Evolutionary conservation across 2,888 invertebrate genomes (phyloP).

Genomic region (Hermaeophaga mercurialis): DNA sequence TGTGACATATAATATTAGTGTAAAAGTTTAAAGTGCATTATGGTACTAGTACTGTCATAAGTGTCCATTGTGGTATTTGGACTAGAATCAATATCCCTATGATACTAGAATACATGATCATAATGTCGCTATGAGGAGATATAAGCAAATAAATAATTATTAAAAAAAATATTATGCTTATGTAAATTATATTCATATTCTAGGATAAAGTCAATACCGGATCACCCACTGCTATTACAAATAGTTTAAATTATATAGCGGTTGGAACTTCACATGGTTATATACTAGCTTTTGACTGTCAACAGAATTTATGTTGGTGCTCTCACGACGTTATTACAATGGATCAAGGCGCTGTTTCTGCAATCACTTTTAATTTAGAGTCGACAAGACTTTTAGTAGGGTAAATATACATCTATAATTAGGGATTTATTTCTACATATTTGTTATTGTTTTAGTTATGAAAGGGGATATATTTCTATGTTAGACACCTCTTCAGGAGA

Average conservation of each 20-base stretch:
- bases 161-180: too few species aligned
- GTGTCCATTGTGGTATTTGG: too few species aligned
- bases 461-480: constrained; percentile 88
- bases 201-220: constrained; percentile 91
- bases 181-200: constrained; percentile 41
- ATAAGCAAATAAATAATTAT: too few species aligned
- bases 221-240: constrained; percentile 82
- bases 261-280: constrained; percentile 95
- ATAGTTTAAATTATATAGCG: constrained; percentile 77
- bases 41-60: too few species aligned
- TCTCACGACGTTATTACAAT: constrained; percentile 70
- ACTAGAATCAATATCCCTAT: too few species aligned
- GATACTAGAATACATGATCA: too few species aligned
- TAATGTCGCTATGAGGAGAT: too few species aligned
- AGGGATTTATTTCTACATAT: not conserved
- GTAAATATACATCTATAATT: constrained; percentile 39
- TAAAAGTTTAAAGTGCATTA: too few species aligned
- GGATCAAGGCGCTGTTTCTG: constrained; percentile 79
- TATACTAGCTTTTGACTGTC: constrained; percentile 82
- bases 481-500: constrained; percentile 84
- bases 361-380: constrained; percentile 85
- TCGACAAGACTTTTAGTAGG: constrained; percentile 84
- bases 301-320: constrained; percentile 90
- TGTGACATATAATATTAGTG: too few species aligned
- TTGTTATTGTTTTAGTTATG: constrained; percentile 57